Evolutionary conservation across 2,797 vertebrate species (phyloP), one percentile per base, ranked within the genome.

Genomic region (Lateolabrax maculatus): DNA sequence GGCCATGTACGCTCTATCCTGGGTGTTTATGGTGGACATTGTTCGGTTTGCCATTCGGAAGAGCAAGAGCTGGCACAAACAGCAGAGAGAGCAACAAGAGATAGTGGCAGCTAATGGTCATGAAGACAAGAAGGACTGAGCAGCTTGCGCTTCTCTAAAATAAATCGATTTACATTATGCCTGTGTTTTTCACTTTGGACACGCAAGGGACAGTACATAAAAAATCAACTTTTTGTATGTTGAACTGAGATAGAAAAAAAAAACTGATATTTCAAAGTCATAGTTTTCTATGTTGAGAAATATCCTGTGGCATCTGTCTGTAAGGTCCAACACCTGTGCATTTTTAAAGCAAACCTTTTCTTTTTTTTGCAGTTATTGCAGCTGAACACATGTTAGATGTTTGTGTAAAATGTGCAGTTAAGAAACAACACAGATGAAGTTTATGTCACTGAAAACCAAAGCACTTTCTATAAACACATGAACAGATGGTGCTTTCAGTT

Each of bases 21-120:
- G 97, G 96, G 94, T 97, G 58, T 99, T 99, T 77, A 96, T 98
- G 97, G 94, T 96, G 76, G 98, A 96, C 94, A 99, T 99, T 89
- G 96, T 95, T 87, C 95, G 95, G 56, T 99, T 99, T 11, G 93
- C 96, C 4, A 87, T 91, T 48, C 95, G 96, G 81, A 99, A 97
- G 90, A 95, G 94, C 85, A 92, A 93, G 84, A 96, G 90, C 79
- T 98, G 97, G 87, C 95, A 95, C 86, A 94, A 88, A 0, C 85
- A 86, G 1, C 95, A 95, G 95, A 94, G 87, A 76, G 94, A 69
- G 29, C 77, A 56, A 6, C 77, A 23, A 9, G 79, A 80, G 21
- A 55, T 37, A 12, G 49, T 85, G 31, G 74, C 73, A 8, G 88
- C 84, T 53, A 95, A 95, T 19, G 92, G 93, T n/a, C 85, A 90